phyloP scores from a whole-genome alignment of 2,888 invertebrate species.

The Dorcus parallelipipedus region DNA sequence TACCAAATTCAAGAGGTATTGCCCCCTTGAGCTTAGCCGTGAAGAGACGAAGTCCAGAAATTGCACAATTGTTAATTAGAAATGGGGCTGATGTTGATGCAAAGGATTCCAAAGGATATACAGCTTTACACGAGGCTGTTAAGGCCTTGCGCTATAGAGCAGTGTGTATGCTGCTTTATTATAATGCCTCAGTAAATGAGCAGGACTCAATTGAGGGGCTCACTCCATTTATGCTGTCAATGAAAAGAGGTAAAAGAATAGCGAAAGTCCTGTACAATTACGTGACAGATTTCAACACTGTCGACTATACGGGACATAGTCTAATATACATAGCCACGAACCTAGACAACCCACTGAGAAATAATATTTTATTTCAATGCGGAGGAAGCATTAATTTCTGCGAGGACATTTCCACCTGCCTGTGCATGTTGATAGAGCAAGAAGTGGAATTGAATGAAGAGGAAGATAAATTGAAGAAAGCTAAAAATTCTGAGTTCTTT shows the following conservation, averaged over 20 bases:
- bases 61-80: constrained; percentile 2
- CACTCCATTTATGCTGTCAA: constrained; percentile 5
- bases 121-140: constrained; percentile 28
- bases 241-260: neutral
- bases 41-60: neutral
- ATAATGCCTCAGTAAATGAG: constrained; percentile 12
- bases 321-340: neutral
- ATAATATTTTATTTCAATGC: neutral
- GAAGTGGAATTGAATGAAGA: no score
- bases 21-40: constrained; percentile 10
- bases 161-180: constrained; percentile 10
- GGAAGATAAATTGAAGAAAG: neutral
- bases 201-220: neutral
- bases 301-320: neutral
- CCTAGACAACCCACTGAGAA: neutral
- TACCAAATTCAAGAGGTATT: neutral
- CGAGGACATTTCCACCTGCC: no score
- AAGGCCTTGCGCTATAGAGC: constrained; percentile 1
- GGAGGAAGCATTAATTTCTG: no score
- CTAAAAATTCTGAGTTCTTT: neutral
- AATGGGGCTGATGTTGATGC: constrained; percentile 7
- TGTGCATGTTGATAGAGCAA: no score
- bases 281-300: neutral
- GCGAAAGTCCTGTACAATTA: neutral
- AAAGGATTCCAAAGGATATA: constrained; percentile 2